Conservation (phyloP, 2,797 vertebrate species). For the Chaetodon trifasciatus region DNA sequence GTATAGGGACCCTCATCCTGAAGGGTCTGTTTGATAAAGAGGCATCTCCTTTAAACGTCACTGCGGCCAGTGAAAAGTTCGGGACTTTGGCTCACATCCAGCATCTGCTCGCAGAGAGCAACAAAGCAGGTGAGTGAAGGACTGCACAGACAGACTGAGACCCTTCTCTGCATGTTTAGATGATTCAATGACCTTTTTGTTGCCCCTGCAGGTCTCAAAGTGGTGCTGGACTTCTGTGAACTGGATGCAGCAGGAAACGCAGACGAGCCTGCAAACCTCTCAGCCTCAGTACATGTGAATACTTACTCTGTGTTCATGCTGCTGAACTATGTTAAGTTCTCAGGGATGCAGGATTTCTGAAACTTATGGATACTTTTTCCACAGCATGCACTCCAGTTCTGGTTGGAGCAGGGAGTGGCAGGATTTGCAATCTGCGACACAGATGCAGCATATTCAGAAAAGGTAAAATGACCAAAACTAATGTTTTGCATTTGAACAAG, state of each 20-base stretch:
- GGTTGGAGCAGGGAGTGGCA: conserved; percentile 83
- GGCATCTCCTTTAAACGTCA: conserved; percentile 62
- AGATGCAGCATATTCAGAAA: conserved; percentile 77
- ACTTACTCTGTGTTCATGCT: not conserved
- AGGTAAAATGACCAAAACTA: conserved; percentile 73
- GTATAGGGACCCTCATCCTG: conserved; percentile 82
- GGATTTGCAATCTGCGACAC: conserved; percentile 85
- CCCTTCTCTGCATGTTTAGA: not conserved
- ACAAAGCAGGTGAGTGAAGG: conserved; percentile 71
- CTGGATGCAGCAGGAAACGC: conserved; percentile 41
- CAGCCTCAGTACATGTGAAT: conserved; percentile 60
- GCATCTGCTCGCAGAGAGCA: conserved; percentile 78
- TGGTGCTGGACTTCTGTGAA: conserved; percentile 84
- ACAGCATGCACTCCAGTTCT: conserved; percentile 77
- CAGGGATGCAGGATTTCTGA: not conserved
- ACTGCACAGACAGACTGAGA: too few relatives aligned
- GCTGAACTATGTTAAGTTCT: not conserved
- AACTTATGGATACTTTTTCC: not conserved
- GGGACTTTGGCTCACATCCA: conserved; percentile 73
- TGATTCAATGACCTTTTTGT: not conserved
- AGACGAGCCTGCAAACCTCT: conserved; percentile 22
- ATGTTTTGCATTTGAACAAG: not conserved
- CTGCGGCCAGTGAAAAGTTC: conserved; percentile 27
- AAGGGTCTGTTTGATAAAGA: conserved; percentile 73
- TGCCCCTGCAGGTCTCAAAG: conserved; percentile 76